Base-by-base conservation (phyloP, 1,140 invertebrate genomes). In the Pantala flavescens region DNA sequence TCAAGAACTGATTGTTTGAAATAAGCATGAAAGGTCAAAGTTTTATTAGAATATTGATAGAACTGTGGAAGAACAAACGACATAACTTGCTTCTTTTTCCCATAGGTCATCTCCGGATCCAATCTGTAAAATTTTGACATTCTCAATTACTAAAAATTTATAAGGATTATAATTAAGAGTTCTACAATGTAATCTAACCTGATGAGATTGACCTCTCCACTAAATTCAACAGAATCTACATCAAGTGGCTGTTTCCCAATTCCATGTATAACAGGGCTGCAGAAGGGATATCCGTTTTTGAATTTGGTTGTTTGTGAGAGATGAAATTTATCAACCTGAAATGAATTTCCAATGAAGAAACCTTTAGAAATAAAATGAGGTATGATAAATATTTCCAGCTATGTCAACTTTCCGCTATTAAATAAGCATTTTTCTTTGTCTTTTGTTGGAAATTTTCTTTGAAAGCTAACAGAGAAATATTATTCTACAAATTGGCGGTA, bases 231-330 rank as follows among this genome's bases (percentile, higher is more conserved):
- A 63, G 49, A 63, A 63, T 63, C 49, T 19, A 84, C 82, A 77
- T 88, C 87, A 75, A 90, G 84, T 73, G 85, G 86, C 23, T 86
- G 83, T 72, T 86, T 87, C 16, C 91, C 90, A 23, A 90, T 86
- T 5, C 87, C 90, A 63, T 82, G 76, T 24, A 86, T 80, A 19
- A 82, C 80, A 7, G 86, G 85, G 74, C 86, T 84, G 21, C 87
- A 83, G 16, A 90, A 81, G 73, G 85, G 83, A 81, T 89, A 89
- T 1, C 91, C 91, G 84, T 93, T 91, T 73, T 85, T 85, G 79
- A 87, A 88, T 55, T 86, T 83, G 70, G 93, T 85, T 21, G 88
- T 89, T 76, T 91, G 89, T 72, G 84, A 83, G 42, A 86, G 81
- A 77, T 90, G 87, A 80, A 86, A 89, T 76, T 87, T 88, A 74